Evolutionary conservation across 2,888 invertebrate species (phyloP), one percentile per base, ranked within the genome.

Genomic region (Agrotis exclamationis): DNA sequence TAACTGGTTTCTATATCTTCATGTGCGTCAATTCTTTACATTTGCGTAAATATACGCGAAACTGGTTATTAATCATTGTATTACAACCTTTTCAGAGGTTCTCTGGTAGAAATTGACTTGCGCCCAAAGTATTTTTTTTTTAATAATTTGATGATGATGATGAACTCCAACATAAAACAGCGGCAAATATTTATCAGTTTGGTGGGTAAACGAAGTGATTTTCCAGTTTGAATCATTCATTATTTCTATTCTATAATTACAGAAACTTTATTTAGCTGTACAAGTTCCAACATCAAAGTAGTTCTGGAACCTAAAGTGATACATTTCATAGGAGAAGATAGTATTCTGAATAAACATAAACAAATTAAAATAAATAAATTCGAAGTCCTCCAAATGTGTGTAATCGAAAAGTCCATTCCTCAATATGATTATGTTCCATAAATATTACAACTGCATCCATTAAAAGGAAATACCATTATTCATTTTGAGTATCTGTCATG

Each of bases 261-360:
- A 79, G 70, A 45, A 62, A 69, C 51, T 70, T 56, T 48, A 28
- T 45, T 54, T 13, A 53, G 64, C 53, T 69, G 57, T 57, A 28
- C 33, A 51, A 62, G 67, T 76, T 76, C 57, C 70, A 63, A 48
- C 59, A 57, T 81, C 54, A 60, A 70, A 57, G 58, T 83, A 57
- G 1, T 66, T 70, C 62, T 64, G 65, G 71, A 74, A 74, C 70
- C 84, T 72, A 76, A 66, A 67, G 63, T 18, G 20, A 64, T 66
- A 67, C 39, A 74, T 69, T 78, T 58, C 65, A 63, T 57, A 57
- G 63, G 50, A 60, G 58, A 68, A 80, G 63, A 57, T 57, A 75
- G 65, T 67, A 66, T 70, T 70, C 70, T 69, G 70, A 70, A 75
- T 81, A 74, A 70, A 84, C 68, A 78, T 62, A 76, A 74, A 82